Percentiles rank a stretch among this genome's conserved stretches.
Evolutionary conservation across 2,113 vertebrate genomes (phyloP).

Genomic region (pig (Sus scrofa)): DNA sequence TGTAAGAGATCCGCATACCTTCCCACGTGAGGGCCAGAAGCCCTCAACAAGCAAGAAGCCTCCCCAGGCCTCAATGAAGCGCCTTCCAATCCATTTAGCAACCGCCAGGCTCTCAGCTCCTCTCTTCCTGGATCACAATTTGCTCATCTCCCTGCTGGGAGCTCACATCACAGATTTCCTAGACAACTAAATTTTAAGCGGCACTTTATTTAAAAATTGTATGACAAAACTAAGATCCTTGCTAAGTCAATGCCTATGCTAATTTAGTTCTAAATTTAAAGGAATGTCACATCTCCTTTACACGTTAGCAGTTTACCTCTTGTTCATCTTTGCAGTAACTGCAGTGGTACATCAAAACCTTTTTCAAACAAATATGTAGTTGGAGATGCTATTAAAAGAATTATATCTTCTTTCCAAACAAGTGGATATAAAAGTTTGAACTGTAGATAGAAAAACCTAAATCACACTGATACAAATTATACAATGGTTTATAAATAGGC

Average conservation of each 20-base stretch:
- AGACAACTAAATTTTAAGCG: background rate
- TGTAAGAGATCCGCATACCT: background rate
- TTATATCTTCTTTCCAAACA: background rate
- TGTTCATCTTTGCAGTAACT: background rate
- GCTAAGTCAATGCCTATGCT: background rate
- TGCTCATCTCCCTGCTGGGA: background rate
- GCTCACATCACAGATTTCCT: background rate
- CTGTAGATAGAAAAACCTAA: background rate
- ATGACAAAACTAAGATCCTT: background rate
- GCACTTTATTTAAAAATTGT: background rate
- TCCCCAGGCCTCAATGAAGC: background rate
- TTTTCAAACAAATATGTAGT: background rate
- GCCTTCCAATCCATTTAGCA: fast-evolving
- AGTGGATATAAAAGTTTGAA: background rate
- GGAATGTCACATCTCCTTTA: background rate
- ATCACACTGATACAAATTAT: background rate
- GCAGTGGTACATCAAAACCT: background rate
- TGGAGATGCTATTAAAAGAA: background rate
- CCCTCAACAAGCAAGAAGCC: background rate
- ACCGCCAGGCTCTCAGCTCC: background rate
- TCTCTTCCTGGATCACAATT: background rate
- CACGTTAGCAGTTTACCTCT: background rate
- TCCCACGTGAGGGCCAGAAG: background rate
- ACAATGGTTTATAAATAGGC: background rate
- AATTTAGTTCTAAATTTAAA: background rate